Percentiles rank a stretch among this genome's conserved stretches.
Conservation (phyloP, 1,140 invertebrate genomes). For the Pseudachorutes palmiensis region DNA sequence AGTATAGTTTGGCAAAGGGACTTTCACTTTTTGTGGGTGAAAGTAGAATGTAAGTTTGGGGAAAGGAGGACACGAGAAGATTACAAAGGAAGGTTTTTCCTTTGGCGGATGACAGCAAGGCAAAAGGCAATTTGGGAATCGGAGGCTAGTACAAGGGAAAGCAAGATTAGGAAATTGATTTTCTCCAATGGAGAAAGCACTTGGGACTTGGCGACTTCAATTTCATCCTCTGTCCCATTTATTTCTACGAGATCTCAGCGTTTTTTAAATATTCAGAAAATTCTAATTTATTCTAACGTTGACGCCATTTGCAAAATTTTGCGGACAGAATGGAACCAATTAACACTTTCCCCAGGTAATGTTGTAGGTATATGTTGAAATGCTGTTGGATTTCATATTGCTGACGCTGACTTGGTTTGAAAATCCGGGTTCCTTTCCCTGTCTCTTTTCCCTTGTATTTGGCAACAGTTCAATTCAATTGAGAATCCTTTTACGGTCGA, state of each 20-base stretch:
- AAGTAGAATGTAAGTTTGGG: neutral
- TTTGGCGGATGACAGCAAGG: no score
- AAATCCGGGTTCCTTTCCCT: neutral
- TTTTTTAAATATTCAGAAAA: no score
- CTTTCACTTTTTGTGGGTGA: neutral
- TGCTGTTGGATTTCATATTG: neutral
- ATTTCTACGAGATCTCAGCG: no score
- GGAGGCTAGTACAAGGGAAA: no score
- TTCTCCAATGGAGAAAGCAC: neutral
- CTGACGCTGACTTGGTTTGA: neutral
- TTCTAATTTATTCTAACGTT: no score
- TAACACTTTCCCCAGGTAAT: no score
- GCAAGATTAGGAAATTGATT: neutral
- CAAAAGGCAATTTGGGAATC: no score
- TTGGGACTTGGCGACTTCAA: neutral
- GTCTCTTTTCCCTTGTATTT: neutral
- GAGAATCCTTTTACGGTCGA: conserved; percentile 8
- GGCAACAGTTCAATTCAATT: conserved; percentile 9
- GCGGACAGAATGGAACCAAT: no score
- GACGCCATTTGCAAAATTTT: no score
- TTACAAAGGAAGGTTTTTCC: no score
- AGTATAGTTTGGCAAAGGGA: neutral
- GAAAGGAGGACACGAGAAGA: no score
- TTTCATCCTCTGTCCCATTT: neutral
- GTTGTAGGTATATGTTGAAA: no score